Evolutionary conservation across 2,113 vertebrate species (phyloP).

Genomic region (Peucedramus taeniatus): DNA sequence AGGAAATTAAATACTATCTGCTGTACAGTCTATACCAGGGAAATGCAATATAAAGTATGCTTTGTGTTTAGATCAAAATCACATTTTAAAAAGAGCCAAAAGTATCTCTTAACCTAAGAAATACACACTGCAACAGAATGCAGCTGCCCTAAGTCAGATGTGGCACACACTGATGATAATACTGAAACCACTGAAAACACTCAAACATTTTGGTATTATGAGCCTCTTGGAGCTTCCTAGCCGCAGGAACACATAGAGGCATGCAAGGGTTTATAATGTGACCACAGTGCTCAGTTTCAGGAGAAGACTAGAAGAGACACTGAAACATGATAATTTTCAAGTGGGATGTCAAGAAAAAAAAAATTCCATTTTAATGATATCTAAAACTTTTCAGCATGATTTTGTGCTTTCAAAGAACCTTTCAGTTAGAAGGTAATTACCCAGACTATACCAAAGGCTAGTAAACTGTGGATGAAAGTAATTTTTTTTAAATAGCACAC

Average conservation of each 20-base stretch:
- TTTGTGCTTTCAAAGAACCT: not conserved
- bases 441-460: not conserved
- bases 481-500: not conserved
- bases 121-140: not conserved
- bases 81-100: not conserved
- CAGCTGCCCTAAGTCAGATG: not conserved
- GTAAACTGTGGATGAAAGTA: not conserved
- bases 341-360: not conserved
- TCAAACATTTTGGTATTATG: not conserved
- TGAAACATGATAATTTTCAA: not conserved
- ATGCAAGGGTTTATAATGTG: not conserved
- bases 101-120: not conserved
- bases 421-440: not conserved
- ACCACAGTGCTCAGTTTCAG: not conserved
- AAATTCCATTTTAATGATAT: not conserved
- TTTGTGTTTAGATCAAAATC: not conserved
- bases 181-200: not conserved
- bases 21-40: not conserved
- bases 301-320: not conserved
- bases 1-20: not conserved
- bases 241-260: not conserved
- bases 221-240: not conserved
- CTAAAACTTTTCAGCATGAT: not conserved
- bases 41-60: not conserved
- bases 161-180: not conserved